Base-by-base conservation (phyloP, 2,113 vertebrate species). In the Leucosticte australis region DNA sequence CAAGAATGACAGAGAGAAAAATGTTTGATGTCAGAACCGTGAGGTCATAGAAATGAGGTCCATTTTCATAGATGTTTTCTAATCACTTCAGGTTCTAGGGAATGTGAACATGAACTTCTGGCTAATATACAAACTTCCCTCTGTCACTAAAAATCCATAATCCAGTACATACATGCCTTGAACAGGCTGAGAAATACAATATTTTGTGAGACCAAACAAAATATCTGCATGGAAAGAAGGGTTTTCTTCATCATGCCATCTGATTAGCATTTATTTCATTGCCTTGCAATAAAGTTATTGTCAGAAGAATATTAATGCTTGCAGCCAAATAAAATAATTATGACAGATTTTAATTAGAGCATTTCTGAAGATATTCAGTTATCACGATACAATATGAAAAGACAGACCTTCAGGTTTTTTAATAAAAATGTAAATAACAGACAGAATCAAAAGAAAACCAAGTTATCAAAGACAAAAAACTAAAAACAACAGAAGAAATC, bases 1-100 rank as follows among this genome's bases (percentile, higher is more conserved):
- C 18, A 78, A 62, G 55, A 64, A 77, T 6, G 15, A 79, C 11
- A 83, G 27, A 69, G 85, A 50, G 13, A 73, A 87, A 63, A 70
- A 26, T 0, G 0, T 35, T 44, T 82, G 12, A 78, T n/a, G 18
- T 15, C 42, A 56, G 55, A 90, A 84, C 23, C 30, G 20, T 3
- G 1, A 12, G 9, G 13, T 47, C 15, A 12, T 28, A 60, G 59
- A 39, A 60, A 60, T 2, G 1, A 12, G 10, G 11, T 42, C 17
- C 30, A 41, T 52, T 81, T 89, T 24, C 41, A 60, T 30, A 69
- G 10, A 7, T 33, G 15, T 52, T 84, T 92, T 68, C 41, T 60
- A 73, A 73, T 15, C 27, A 44, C 9, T 69, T 16, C 47, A 85
- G 10, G 7, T 74, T 91, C 46, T n/a, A 77, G 3, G 52, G 27